These are phyloP conservation scores for Meliscaeva auricollis DNA, from an alignment of 2,888 invertebrate genomes.

Conservation along the genomic window DNA sequence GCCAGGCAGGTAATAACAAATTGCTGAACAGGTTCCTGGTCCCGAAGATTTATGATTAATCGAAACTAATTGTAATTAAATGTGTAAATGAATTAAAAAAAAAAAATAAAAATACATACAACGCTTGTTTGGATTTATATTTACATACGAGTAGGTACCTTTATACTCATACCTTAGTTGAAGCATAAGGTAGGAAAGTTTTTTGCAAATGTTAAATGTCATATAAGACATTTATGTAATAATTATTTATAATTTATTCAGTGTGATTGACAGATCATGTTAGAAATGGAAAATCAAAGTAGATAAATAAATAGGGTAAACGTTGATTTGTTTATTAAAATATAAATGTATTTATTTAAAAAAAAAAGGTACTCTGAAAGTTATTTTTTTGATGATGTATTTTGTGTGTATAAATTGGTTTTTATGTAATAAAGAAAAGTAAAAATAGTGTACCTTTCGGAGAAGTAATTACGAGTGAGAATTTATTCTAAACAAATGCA, in stretches of 20 bases:
- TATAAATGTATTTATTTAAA: too few species aligned
- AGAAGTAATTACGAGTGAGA: too few species aligned
- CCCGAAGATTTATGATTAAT: constrained; percentile 49
- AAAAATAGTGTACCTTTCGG: too few species aligned
- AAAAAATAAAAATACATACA: too few species aligned
- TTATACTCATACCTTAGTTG: neutral
- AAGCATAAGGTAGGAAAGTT: neutral
- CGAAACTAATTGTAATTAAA: constrained; percentile 55
- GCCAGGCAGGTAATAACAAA: constrained; percentile 36
- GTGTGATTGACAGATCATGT: constrained; percentile 33
- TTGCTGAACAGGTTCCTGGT: constrained; percentile 40
- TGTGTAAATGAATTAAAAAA: constrained; percentile 20
- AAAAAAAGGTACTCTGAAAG: too few species aligned
- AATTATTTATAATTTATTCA: constrained; percentile 32
- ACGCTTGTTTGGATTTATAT: constrained; percentile 14
- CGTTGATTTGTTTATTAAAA: too few species aligned
- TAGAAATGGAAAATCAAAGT: constrained; percentile 1
- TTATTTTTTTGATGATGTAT: too few species aligned
- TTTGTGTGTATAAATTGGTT: too few species aligned
- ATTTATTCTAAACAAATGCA: too few species aligned
- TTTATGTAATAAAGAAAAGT: too few species aligned
- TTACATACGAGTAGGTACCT: constrained; percentile 13
- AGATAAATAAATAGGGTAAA: neutral
- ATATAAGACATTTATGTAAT: constrained; percentile 27
- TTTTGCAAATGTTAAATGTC: constrained; percentile 34